Evolutionary conservation across 37 sponge, comb jelly and placozoan genomes (phyloP).

Genomic region (Bolinopsis microptera): DNA sequence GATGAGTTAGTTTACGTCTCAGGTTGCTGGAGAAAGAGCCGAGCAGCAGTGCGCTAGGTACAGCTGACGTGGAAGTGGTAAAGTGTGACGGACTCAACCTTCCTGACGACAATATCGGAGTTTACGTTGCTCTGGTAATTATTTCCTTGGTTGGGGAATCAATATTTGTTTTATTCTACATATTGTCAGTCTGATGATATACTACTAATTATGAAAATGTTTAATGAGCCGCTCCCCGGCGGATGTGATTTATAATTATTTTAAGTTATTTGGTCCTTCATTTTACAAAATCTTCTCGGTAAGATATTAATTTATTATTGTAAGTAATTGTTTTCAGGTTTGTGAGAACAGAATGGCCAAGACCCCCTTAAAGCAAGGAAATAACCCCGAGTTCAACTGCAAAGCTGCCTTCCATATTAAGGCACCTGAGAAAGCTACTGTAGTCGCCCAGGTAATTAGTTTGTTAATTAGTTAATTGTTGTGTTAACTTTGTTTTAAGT

Average conservation of each 20-base stretch:
- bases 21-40: constrained; percentile 60
- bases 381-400: constrained; percentile 3
- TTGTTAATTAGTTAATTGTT: too few species aligned
- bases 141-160: too few species aligned
- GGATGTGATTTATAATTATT: too few species aligned
- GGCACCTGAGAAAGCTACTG: constrained; percentile 37
- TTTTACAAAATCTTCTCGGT: too few species aligned
- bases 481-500: not conserved
- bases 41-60: constrained; percentile 40
- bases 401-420: constrained; percentile 54
- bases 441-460: constrained; percentile 50
- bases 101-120: not conserved
- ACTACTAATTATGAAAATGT: too few species aligned
- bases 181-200: too few species aligned
- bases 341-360: constrained; percentile 58
- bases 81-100: constrained; percentile 19
- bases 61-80: constrained; percentile 30
- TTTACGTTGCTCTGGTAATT: constrained; percentile 17
- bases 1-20: constrained; percentile 24
- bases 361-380: constrained; percentile 20
- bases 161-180: too few species aligned
- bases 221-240: too few species aligned
- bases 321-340: constrained; percentile 4
- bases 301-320: constrained; percentile 6
- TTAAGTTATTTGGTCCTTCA: too few species aligned